These are phyloP conservation scores for Matsumurasca onukii DNA, from an alignment of 1,140 invertebrate genomes.

Conservation along the genomic window DNA sequence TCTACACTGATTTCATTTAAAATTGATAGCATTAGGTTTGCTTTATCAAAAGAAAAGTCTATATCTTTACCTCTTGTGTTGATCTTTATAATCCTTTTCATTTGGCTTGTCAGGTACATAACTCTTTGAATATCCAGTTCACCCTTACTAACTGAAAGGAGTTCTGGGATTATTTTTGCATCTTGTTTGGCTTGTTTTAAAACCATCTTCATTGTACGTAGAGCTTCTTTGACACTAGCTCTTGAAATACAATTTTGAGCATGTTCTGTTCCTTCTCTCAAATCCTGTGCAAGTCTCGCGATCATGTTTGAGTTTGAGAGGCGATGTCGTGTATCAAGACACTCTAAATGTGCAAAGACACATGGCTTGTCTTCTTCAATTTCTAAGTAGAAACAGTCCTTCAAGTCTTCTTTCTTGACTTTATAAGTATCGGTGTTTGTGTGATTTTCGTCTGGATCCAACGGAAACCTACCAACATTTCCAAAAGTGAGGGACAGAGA, in stretches of 20 bases:
- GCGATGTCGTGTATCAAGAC: neutral
- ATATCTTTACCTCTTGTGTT: neutral
- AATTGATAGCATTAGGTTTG: neutral
- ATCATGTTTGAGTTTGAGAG: neutral
- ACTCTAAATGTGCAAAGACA: neutral
- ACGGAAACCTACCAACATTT: too few species aligned
- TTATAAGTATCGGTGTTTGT: too few species aligned
- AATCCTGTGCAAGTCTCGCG: neutral
- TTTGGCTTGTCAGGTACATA: neutral
- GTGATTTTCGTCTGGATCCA: too few species aligned
- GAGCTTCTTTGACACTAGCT: neutral
- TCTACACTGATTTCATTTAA: neutral
- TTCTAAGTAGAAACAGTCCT: neutral
- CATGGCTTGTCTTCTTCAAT: neutral
- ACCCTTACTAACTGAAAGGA: too few species aligned
- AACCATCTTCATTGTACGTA: neutral
- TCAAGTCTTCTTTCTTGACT: too few species aligned
- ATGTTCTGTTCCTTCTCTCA: conserved; percentile 2
- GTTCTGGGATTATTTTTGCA: too few species aligned
- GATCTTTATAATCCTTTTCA: too few species aligned
- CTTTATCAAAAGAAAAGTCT: neutral
- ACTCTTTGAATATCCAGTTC: neutral
- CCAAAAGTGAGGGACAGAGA: too few species aligned
- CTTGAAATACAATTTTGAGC: neutral
- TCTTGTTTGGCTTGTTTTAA: neutral